These are phyloP conservation scores for Lasiurus cinereus DNA, from an alignment of 2,113 vertebrate genomes.

Conservation along the genomic window DNA sequence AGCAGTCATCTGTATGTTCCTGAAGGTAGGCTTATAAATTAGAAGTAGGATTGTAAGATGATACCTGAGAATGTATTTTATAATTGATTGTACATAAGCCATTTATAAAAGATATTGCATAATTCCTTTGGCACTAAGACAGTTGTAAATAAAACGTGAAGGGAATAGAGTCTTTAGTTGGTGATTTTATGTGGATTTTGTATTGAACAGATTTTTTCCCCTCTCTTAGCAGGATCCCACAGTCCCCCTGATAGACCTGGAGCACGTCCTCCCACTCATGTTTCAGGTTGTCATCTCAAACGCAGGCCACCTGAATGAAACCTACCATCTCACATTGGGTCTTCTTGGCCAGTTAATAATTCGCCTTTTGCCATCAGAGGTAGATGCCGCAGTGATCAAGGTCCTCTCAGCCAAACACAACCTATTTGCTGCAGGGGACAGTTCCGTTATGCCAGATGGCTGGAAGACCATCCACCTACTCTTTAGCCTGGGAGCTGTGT, in stretches of 20 bases:
- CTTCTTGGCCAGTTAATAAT: constrained; percentile 96
- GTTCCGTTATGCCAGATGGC: constrained; percentile 88
- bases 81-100: background rate
- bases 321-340: constrained; percentile 96
- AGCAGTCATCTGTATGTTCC: background rate
- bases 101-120: background rate
- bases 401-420: constrained; percentile 94
- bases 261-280: constrained; percentile 95
- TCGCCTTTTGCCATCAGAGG: constrained; percentile 91
- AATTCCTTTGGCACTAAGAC: background rate
- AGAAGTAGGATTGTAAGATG: background rate
- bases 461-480: constrained; percentile 98
- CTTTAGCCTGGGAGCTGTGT: constrained; percentile 96
- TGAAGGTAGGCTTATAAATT: background rate
- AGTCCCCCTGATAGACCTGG: constrained; percentile 91
- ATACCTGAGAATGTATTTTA: constrained; percentile 21
- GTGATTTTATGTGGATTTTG: background rate
- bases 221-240: constrained; percentile 87
- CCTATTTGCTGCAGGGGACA: constrained; percentile 90
- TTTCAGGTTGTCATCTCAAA: constrained; percentile 97
- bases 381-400: constrained; percentile 93
- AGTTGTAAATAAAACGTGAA: background rate
- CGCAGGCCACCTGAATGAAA: constrained; percentile 96
- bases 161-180: background rate
- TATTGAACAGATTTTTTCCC: constrained; percentile 2